Percentiles rank a stretch among this genome's conserved stretches.
These are phyloP conservation scores for Rhopilema esculentum DNA, from an alignment of 30 jellyfish, hydroid and myxozoan species.

Conservation along the genomic window DNA sequence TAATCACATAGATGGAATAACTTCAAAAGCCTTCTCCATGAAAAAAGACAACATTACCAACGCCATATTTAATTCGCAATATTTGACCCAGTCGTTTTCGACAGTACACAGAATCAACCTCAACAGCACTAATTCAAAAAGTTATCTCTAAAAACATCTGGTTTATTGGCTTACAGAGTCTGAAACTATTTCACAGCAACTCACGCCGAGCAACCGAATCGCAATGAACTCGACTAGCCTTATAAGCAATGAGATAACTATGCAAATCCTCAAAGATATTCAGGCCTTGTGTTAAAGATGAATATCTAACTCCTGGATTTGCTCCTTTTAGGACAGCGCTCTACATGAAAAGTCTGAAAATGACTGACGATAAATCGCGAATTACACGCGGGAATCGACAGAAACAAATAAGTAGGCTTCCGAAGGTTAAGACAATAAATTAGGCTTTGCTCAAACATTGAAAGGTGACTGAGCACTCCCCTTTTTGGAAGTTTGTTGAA, in stretches of 20 bases:
- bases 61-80: background rate
- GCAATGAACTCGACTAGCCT: background rate
- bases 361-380: background rate
- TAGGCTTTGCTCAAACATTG: too few species aligned
- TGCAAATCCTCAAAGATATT: conserved; percentile 4
- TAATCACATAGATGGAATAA: background rate
- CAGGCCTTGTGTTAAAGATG: background rate
- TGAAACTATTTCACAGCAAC: background rate
- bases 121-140: background rate
- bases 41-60: background rate
- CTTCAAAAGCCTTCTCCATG: background rate
- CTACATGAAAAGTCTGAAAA: background rate
- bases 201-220: background rate
- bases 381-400: background rate
- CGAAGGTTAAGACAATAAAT: too few species aligned
- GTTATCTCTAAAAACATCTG: conserved; percentile 3
- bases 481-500: too few species aligned
- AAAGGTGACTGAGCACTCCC: too few species aligned
- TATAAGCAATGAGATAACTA: background rate
- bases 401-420: background rate
- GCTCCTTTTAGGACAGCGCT: background rate
- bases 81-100: background rate
- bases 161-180: conserved; percentile 6
- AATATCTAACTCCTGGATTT: background rate
- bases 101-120: background rate